Conservation (phyloP, 1,140 invertebrate genomes). For the Trichomalopsis sarcophagae region DNA sequence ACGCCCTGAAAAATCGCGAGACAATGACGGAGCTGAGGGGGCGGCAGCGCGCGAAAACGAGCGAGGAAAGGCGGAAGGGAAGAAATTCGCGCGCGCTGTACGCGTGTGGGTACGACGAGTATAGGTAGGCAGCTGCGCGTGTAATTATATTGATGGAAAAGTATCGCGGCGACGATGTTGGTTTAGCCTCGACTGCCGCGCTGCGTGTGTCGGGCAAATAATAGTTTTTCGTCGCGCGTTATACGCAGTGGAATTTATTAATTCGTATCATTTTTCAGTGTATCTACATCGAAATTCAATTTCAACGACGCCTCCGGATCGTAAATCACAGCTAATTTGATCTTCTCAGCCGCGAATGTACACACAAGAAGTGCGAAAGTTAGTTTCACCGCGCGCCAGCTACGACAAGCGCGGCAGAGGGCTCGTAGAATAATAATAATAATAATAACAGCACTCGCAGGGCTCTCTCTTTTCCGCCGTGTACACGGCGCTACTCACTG, state of each 20-base stretch:
- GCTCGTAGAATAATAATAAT: constrained; percentile 64
- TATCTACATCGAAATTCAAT: neutral
- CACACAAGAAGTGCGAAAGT: neutral
- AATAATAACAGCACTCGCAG: neutral
- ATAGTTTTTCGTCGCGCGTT: neutral
- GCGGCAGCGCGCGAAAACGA: neutral
- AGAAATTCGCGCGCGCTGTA: constrained; percentile 11
- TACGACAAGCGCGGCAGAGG: neutral
- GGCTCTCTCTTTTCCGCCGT: constrained; percentile 43
- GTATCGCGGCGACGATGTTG: neutral
- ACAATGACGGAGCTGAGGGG: constrained; percentile 41
- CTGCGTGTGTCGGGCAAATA: too few relatives aligned
- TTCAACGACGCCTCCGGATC: neutral
- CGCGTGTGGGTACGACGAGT: neutral
- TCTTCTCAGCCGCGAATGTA: neutral
- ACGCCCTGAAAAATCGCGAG: constrained; percentile 39
- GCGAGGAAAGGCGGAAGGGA: constrained; percentile 26
- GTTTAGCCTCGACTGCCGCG: too few relatives aligned
- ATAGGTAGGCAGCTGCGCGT: neutral
- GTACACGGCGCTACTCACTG: constrained; percentile 61
- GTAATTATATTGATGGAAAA: constrained; percentile 33
- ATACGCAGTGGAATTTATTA: too few relatives aligned
- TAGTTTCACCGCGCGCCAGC: neutral
- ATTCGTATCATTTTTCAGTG: too few relatives aligned
- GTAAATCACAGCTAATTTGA: constrained; percentile 12